Evolutionary conservation across 2,113 vertebrate genomes (phyloP), one percentile per base, ranked within the genome.

Genomic region (Campylomormyrus numenius): DNA sequence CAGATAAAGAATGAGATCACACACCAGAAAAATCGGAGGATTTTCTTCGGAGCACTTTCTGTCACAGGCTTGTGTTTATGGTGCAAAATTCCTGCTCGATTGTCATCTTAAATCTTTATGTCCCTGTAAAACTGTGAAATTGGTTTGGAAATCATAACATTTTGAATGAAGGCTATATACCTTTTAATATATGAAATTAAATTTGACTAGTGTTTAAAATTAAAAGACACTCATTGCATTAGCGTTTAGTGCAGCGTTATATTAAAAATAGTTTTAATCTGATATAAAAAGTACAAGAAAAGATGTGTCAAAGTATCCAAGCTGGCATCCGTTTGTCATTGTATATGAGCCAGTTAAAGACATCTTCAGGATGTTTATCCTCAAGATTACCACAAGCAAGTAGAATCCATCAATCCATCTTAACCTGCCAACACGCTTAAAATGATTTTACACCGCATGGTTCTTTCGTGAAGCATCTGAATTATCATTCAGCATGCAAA

Each of bases 41-140:
- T 39, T 80, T 50, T 86, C 84, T 49, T 86, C 21, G 4, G 24
- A 86, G 17, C 1, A 11, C 48, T 50, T 86, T 80, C 84, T 15
- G 45, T 86, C 46, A 48, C 84, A 86, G 35, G 0, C 24, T 48
- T 85, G 39, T 85, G 48, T 85, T 45, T 85, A 39, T 42, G 77
- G 39, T 21, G 39, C 77, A 45, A 46, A 85, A 48, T 46, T 48
- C 21, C 39, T 85, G 21, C 45, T 85, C 39, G 39, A 48, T 85
- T 85, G 83, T 45, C 83, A 85, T 85, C 83, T 85, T 48, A 85
- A 70, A 70, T 80, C 5, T 80, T 80, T 80, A 80, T 80, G 74
- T 80, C 74, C 31, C 74, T 42, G 74, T 80, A 80, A 39, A 42
- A 80, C 74, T 80, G 74, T 80, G 74, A 80, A 80, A 80, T 80